A percentile compares a stretch with the other conserved stretches of the same genome.
Conservation (phyloP, 2,888 invertebrate genomes). For the Oxytorus armatus region DNA sequence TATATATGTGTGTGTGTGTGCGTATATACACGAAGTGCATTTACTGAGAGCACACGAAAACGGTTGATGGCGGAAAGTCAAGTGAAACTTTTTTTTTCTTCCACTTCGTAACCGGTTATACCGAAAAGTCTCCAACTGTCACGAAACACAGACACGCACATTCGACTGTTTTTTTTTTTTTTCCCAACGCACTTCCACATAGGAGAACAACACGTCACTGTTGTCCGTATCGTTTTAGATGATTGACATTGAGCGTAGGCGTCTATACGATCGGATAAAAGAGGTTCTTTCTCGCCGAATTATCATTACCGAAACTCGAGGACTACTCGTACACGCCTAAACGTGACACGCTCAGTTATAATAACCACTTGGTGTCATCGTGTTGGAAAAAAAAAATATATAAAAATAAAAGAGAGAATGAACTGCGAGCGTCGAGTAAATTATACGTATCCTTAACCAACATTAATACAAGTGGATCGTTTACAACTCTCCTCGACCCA, state of each 20-base stretch:
- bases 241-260: slow-evolving; percentile 14
- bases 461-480: slow-evolving; percentile 50
- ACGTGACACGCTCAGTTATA: slow-evolving; percentile 29
- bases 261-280: slow-evolving; percentile 12
- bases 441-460: slow-evolving; percentile 16
- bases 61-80: slow-evolving; percentile 26
- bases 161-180: slow-evolving; percentile 28
- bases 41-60: slow-evolving; percentile 33
- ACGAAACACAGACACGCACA: slow-evolving; percentile 28
- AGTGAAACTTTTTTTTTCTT: slow-evolving; percentile 43
- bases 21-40: background rate
- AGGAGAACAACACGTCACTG: slow-evolving; percentile 6
- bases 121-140: slow-evolving; percentile 25
- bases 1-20: background rate
- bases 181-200: background rate
- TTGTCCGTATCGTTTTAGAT: slow-evolving; percentile 26
- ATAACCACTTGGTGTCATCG: slow-evolving; percentile 12
- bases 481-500: slow-evolving; percentile 37
- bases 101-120: slow-evolving; percentile 52
- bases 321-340: too few relatives aligned
- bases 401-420: slow-evolving; percentile 4
- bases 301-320: slow-evolving; percentile 18
- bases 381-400: slow-evolving; percentile 1
- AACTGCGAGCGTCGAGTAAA: slow-evolving; percentile 10
- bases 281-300: slow-evolving; percentile 20